Conservation (phyloP, 2,113 vertebrate species). For the Reinhardtius hippoglossoides region DNA sequence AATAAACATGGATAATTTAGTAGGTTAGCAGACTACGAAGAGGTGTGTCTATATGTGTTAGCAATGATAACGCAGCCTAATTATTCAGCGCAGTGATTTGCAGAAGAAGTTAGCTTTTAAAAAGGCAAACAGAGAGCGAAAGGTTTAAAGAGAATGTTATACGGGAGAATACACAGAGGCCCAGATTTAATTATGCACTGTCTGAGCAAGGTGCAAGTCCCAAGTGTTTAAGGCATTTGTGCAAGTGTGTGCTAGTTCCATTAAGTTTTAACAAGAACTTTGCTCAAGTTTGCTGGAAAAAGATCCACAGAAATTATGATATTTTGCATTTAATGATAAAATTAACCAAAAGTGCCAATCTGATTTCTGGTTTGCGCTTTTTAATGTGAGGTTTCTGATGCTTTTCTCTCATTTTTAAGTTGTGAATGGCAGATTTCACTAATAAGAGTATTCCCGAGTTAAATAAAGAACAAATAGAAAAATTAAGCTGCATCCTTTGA, state of each 20-base stretch:
- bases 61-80: slow-evolving; percentile 3
- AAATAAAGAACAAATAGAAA: too few species aligned
- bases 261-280: not conserved
- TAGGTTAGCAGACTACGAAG: slow-evolving; percentile 38
- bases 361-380: too few species aligned
- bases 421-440: not conserved
- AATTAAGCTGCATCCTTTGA: too few species aligned
- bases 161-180: too few species aligned
- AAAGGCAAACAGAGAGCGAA: not conserved
- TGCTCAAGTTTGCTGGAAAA: not conserved
- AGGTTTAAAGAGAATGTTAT: not conserved
- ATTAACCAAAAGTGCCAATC: too few species aligned
- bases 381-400: too few species aligned
- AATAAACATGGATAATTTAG: slow-evolving; percentile 38
- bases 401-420: too few species aligned
- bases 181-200: too few species aligned
- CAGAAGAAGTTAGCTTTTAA: not conserved
- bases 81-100: not conserved
- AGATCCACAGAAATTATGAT: not conserved
- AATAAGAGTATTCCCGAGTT: too few species aligned
- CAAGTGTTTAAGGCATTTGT: not conserved
- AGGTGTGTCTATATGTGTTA: slow-evolving; percentile 7
- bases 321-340: too few species aligned
- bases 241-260: not conserved
- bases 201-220: not conserved